phyloP scores from a whole-genome alignment of 92 coral and sea anemone species.

The Zoanthus sansibaricus region DNA sequence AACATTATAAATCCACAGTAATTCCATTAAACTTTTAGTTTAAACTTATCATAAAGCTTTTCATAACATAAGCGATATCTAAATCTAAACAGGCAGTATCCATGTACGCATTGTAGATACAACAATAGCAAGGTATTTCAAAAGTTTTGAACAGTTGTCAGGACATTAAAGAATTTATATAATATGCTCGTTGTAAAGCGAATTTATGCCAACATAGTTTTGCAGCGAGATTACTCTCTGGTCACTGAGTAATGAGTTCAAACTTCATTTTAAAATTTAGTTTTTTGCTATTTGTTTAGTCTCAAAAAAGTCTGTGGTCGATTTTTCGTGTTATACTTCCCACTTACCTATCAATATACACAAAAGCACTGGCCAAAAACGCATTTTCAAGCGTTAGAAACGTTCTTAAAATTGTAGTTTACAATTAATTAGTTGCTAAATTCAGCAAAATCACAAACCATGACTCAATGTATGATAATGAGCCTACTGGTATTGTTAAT shows the following conservation, averaged over 20 bases:
- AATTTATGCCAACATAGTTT: not conserved
- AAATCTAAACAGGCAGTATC: too few relatives aligned
- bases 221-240: not conserved
- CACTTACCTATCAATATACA: not conserved
- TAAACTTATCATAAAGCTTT: too few relatives aligned
- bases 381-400: not conserved
- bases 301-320: not conserved
- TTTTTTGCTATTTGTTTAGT: not conserved
- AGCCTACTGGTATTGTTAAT: constrained; percentile 1
- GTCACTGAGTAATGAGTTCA: not conserved
- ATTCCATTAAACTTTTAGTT: too few relatives aligned
- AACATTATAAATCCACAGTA: too few relatives aligned
- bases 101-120: too few relatives aligned
- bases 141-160: too few relatives aligned
- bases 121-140: too few relatives aligned
- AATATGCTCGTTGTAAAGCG: not conserved
- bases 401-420: not conserved
- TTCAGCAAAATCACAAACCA: constrained; percentile 25
- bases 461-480: constrained; percentile 29
- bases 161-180: not conserved
- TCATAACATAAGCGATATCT: too few relatives aligned
- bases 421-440: not conserved
- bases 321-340: not conserved
- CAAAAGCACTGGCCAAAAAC: not conserved
- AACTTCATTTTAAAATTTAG: not conserved